Percentiles rank a stretch among this genome's conserved stretches.
phyloP scores from a whole-genome alignment of 2,797 vertebrate genomes.

The Lophius americanus region DNA sequence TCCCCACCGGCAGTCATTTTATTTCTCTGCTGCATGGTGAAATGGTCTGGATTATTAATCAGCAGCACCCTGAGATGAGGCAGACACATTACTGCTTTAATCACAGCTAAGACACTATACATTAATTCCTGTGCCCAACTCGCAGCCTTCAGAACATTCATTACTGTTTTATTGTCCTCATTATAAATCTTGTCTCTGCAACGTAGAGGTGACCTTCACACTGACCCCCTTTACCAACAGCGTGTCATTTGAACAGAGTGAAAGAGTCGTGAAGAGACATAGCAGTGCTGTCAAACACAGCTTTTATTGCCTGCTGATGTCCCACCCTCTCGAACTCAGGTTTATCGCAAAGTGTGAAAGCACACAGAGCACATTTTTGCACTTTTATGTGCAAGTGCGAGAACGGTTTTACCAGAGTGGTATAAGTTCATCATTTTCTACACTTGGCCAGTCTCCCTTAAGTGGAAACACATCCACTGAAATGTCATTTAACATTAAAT shows the following conservation, averaged over 20 bases:
- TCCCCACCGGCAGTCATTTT: slow-evolving; percentile 21
- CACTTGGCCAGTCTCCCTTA: slow-evolving; percentile 9
- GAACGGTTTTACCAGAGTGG: slow-evolving; percentile 11
- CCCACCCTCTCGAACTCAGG: slow-evolving; percentile 25
- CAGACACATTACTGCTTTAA: slow-evolving; percentile 57
- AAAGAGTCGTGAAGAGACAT: slow-evolving; percentile 11
- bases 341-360: not conserved
- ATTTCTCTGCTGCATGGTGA: slow-evolving; percentile 46
- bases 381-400: slow-evolving; percentile 7
- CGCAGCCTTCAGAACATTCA: slow-evolving; percentile 50
- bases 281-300: not conserved
- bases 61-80: slow-evolving; percentile 41
- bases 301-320: slow-evolving; percentile 9
- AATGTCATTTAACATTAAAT: slow-evolving; percentile 43
- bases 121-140: slow-evolving; percentile 50
- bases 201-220: slow-evolving; percentile 50
- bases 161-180: slow-evolving; percentile 59
- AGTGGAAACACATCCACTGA: slow-evolving; percentile 20
- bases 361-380: slow-evolving; percentile 1
- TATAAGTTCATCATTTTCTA: slow-evolving; percentile 15
- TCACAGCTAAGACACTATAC: slow-evolving; percentile 53
- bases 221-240: slow-evolving; percentile 37
- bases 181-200: slow-evolving; percentile 45
- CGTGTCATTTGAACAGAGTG: slow-evolving; percentile 21
- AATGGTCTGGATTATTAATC: slow-evolving; percentile 58